Evolutionary conservation across 2,888 invertebrate species (phyloP).

Genomic region (Saturnia pavonia): DNA sequence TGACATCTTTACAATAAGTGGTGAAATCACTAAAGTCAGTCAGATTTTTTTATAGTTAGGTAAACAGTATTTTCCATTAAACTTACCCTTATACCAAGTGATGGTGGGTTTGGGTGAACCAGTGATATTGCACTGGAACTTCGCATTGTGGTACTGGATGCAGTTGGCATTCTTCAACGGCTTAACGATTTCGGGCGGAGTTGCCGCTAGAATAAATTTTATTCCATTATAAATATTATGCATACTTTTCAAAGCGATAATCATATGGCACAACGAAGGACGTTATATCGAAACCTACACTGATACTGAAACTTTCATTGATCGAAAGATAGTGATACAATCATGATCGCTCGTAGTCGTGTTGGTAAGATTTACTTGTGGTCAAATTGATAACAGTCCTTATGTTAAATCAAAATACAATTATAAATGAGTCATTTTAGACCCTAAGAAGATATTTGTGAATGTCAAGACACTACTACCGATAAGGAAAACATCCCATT

Average conservation of each 20-base stretch:
- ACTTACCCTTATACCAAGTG: constrained; percentile 96
- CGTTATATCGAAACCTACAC: no score
- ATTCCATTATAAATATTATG: not conserved
- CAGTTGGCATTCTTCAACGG: constrained; percentile 93
- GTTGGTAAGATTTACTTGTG: no score
- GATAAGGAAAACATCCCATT: no score
- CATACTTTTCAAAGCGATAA: not conserved
- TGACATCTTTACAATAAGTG: not conserved
- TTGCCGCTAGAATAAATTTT: constrained; percentile 83
- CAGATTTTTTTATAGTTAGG: not conserved
- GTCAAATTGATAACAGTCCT: no score
- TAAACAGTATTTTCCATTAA: not conserved
- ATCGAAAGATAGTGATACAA: no score
- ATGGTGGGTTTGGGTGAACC: constrained; percentile 94
- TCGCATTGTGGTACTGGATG: constrained; percentile 96
- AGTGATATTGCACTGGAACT: constrained; percentile 95
- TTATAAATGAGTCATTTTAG: no score
- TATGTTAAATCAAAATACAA: no score
- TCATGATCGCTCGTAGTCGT: no score
- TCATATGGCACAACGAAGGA: not conserved
- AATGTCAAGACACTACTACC: no score
- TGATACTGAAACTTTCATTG: no score
- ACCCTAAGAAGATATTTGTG: no score
- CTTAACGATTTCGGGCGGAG: constrained; percentile 93
- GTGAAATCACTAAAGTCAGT: not conserved